Base-by-base conservation (phyloP, 2,888 invertebrate species). In the Microchrysa polita region DNA sequence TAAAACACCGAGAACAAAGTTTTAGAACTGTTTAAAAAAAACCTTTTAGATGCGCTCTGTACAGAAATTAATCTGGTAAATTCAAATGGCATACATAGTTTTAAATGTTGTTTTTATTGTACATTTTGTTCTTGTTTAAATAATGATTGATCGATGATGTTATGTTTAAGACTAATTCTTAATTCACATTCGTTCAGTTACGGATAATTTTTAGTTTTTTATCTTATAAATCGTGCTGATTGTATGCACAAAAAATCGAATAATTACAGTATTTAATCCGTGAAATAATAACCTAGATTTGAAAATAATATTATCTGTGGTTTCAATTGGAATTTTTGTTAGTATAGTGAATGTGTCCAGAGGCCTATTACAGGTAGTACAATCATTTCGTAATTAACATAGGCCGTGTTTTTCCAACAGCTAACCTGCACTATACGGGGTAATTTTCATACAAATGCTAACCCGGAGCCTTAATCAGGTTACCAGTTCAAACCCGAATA, bases 201-300 rank as follows among this genome's bases (percentile, higher is more conserved):
- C 14, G 48, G 14, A 22, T 44, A 1, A 48, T 65, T 65, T 65
- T 65, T 42, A 65, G 34, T n/a, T n/a, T n/a, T n/a, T n/a, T n/a
- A n/a, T 44, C 65, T 44, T 48, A 65, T 61, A n/a, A 22, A 65
- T 65, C 48, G 65, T 65, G 65, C 65, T 65, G 22, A 10, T 65
- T 65, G n/a, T 22, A 65, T 65, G 65, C 65, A 65, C 65, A 44
- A 34, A 16, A 20, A 65, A 34, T 65, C 48, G 65, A 65, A 65
- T 65, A 48, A 65, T 44, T 65, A 44, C 65, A 65, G 65, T 65
- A 65, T 65, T 65, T 65, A 65, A 44, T 65, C 65, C 61, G 42
- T 65, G 48, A 22, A 65, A 65, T 48, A 61, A 60, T 65, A 48
- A 65, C 22, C 16, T 65, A 65, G 65, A 65, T 65, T 65, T 65